Percentiles rank a stretch among this genome's conserved stretches.
These are phyloP conservation scores for Aleiodes alternator DNA, from an alignment of 2,888 invertebrate species.

Conservation along the genomic window DNA sequence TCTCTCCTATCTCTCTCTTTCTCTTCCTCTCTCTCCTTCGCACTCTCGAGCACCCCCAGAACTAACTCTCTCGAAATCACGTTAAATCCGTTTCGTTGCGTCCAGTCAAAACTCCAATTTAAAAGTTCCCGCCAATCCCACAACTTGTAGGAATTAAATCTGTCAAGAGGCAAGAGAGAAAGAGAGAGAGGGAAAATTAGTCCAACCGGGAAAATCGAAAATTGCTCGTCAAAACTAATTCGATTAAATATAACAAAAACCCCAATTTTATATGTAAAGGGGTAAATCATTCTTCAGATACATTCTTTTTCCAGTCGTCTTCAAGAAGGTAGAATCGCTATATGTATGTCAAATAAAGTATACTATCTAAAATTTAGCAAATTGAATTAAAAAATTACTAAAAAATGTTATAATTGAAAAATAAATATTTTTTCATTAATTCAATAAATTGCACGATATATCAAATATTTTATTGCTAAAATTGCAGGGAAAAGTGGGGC, in stretches of 20 bases:
- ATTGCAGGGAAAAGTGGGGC: too few species aligned
- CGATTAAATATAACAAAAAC: background rate
- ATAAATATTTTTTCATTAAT: too few species aligned
- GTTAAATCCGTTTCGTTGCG: slow-evolving; percentile 70
- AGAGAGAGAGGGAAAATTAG: background rate
- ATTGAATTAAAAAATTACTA: too few species aligned
- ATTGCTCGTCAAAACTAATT: slow-evolving; percentile 34
- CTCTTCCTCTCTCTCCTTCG: slow-evolving; percentile 33
- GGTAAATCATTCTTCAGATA: background rate
- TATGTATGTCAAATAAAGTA: background rate
- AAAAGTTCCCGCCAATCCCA: slow-evolving; percentile 65
- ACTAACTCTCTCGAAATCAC: slow-evolving; percentile 62
- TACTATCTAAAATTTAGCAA: too few species aligned
- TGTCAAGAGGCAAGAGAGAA: background rate
- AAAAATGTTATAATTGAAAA: too few species aligned
- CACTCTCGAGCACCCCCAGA: slow-evolving; percentile 8
- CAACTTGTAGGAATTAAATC: slow-evolving; percentile 28
- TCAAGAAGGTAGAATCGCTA: background rate
- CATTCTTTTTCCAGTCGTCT: background rate
- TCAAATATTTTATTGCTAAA: too few species aligned
- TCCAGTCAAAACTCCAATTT: slow-evolving; percentile 72
- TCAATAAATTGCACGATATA: too few species aligned
- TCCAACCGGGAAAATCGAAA: slow-evolving; percentile 19
- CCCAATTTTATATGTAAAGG: background rate
- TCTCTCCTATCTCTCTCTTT: slow-evolving; percentile 14